Percentiles rank a stretch among this genome's conserved stretches.
Evolutionary conservation across 2,888 invertebrate species (phyloP).

Genomic region (Lysandra bellargus): DNA sequence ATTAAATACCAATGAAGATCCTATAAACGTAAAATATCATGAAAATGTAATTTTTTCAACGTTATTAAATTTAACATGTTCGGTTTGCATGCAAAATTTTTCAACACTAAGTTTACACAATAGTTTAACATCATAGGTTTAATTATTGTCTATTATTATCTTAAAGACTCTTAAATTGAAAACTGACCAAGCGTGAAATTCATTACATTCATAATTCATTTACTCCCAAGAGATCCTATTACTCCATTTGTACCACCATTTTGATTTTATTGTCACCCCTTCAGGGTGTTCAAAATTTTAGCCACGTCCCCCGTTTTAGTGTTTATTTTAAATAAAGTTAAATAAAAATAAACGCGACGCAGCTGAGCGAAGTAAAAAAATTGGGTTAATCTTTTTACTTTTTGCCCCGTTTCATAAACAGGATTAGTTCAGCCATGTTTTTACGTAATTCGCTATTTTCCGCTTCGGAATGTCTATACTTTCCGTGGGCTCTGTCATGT

Average conservation of each 20-base stretch:
- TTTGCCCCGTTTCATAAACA: constrained; percentile 31
- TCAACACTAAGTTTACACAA: too few species aligned
- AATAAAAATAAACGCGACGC: constrained; percentile 71
- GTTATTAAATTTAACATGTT: too few species aligned
- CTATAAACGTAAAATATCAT: neutral
- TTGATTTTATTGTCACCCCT: neutral
- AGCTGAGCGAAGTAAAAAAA: constrained; percentile 70
- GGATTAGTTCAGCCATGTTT: constrained; percentile 18
- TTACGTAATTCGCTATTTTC: constrained; percentile 24
- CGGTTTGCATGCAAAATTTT: too few species aligned
- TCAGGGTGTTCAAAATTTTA: constrained; percentile 58
- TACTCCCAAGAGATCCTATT: neutral
- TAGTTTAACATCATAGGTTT: too few species aligned
- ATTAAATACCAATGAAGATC: neutral
- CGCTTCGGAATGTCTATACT: constrained; percentile 1
- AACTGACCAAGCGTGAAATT: neutral
- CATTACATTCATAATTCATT: neutral
- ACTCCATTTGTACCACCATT: constrained; percentile 7
- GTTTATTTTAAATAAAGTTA: constrained; percentile 79
- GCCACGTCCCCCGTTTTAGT: constrained; percentile 73
- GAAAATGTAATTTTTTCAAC: too few species aligned
- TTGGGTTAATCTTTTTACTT: constrained; percentile 58
- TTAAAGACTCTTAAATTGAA: neutral
- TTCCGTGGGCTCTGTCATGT: neutral
- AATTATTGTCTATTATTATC: too few species aligned